phyloP scores from a whole-genome alignment of 2,797 vertebrate genomes.

The Galago senegalensis region DNA sequence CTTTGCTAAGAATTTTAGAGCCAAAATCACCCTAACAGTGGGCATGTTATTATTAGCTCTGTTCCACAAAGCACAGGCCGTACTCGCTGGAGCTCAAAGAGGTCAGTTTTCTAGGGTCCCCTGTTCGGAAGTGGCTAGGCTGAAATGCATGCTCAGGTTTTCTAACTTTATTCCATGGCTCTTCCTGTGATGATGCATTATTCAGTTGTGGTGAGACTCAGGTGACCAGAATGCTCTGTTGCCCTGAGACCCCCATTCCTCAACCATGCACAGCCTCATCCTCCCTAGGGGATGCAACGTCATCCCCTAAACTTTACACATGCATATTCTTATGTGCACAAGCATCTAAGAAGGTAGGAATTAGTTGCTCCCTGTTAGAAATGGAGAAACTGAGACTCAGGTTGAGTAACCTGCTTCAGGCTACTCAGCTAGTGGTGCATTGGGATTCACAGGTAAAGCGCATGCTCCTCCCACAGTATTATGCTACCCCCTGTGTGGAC shows the following conservation, averaged over 20 bases:
- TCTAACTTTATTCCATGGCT: not conserved
- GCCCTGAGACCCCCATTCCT: not conserved
- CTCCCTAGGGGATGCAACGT: not conserved
- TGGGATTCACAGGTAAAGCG: not conserved
- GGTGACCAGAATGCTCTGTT: not conserved
- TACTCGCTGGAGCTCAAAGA: not conserved
- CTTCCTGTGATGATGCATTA: not conserved
- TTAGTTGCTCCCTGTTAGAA: not conserved
- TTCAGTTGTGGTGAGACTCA: not conserved
- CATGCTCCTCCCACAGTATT: fast-evolving
- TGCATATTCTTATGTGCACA: not conserved
- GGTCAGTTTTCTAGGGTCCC: not conserved
- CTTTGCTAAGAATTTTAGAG: not conserved
- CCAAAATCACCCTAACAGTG: not conserved
- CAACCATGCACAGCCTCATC: not conserved
- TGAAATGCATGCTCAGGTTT: not conserved
- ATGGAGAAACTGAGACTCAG: not conserved
- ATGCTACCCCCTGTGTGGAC: not conserved
- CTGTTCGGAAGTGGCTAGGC: not conserved
- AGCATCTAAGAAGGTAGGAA: not conserved
- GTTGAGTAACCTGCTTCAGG: not conserved
- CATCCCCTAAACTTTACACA: not conserved
- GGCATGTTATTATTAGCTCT: no score
- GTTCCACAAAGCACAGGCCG: not conserved
- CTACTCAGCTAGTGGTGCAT: not conserved